A percentile compares a stretch with the other conserved stretches of the same genome.
phyloP scores from a whole-genome alignment of 1,140 invertebrate species.

The Steinernema feltiae region DNA sequence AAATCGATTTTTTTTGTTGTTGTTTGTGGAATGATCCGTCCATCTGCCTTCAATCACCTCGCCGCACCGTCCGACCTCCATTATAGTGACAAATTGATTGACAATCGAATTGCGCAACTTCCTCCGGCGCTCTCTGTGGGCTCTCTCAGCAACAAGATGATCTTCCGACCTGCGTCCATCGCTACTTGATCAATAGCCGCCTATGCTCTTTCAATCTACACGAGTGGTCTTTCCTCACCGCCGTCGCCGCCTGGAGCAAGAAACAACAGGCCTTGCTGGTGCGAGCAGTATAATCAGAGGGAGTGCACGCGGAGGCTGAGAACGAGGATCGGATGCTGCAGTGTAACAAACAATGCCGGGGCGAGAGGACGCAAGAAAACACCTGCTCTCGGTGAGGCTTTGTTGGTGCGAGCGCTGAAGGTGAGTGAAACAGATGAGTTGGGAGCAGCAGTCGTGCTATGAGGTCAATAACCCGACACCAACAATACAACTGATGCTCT shows the following conservation, averaged over 20 bases:
- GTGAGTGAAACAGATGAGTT: background rate
- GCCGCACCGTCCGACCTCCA: background rate
- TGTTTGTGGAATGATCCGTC: background rate
- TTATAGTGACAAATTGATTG: constrained; percentile 1
- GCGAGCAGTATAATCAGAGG: background rate
- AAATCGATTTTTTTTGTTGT: background rate
- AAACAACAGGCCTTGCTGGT: no score
- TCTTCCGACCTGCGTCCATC: background rate
- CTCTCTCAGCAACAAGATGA: background rate
- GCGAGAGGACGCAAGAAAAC: constrained; percentile 6
- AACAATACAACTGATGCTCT: no score
- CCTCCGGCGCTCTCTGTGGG: no score
- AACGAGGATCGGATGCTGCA: background rate
- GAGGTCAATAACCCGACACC: no score
- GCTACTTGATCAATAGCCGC: background rate
- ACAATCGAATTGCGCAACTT: background rate
- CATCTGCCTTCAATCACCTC: background rate
- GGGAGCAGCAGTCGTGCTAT: no score
- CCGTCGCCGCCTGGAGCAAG: background rate
- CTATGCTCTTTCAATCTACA: background rate
- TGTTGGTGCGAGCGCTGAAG: background rate
- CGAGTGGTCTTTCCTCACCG: background rate
- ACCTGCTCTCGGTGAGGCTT: background rate
- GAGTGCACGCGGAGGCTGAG: background rate
- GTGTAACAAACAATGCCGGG: constrained; percentile 13